Evolutionary conservation across 2,113 vertebrate species (phyloP).

Genomic region (Prochilodus magdalenae): DNA sequence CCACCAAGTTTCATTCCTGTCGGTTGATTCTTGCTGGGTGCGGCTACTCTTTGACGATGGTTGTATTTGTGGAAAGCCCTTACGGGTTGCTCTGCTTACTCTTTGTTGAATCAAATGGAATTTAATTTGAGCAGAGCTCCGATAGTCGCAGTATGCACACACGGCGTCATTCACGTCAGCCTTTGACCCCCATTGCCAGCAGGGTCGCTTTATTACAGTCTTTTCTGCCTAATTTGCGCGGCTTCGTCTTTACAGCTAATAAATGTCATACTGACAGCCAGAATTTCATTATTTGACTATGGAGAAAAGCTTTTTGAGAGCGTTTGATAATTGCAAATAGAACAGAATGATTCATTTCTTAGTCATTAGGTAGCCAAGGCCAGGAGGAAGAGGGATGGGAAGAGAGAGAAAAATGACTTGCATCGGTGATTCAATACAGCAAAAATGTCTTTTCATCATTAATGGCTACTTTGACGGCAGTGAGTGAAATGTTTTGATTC

Average conservation of each 20-base stretch:
- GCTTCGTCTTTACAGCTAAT: background rate
- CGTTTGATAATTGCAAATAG: background rate
- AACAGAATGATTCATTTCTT: background rate
- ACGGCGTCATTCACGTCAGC: background rate
- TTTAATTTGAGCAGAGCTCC: background rate
- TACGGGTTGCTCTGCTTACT: no score
- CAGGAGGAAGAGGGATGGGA: background rate
- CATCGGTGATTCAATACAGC: background rate
- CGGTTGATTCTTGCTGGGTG: no score
- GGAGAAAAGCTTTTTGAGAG: background rate
- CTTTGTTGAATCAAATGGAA: background rate
- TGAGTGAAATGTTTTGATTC: background rate
- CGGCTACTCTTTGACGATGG: no score
- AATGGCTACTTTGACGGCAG: background rate
- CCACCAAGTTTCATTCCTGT: no score
- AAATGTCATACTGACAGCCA: background rate
- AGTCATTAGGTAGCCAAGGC: background rate
- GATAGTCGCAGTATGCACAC: background rate
- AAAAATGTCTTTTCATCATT: background rate
- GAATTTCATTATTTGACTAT: background rate
- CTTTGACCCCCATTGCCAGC: background rate
- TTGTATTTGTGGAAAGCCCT: no score
- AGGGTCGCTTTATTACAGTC: background rate
- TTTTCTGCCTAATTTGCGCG: background rate
- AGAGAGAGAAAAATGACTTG: background rate